Evolutionary conservation across 1,140 invertebrate genomes (phyloP).

Genomic region (Platorchestia sp.): DNA sequence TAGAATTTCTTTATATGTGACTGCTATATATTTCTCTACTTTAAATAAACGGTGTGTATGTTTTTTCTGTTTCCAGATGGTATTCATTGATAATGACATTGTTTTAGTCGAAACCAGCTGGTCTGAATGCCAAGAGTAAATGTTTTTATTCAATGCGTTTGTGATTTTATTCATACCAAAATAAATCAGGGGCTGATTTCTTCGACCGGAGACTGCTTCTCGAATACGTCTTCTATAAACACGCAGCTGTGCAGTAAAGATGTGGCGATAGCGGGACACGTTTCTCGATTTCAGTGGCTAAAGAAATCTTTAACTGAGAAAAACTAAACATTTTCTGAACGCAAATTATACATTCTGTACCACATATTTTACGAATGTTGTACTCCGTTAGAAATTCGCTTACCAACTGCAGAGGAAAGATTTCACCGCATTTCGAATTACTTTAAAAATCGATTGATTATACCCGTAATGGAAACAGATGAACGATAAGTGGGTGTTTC

Average conservation of each 20-base stretch:
- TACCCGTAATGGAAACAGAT: background rate
- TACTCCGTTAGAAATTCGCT: background rate
- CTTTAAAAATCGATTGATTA: background rate
- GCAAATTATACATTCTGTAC: background rate
- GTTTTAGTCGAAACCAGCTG: no score
- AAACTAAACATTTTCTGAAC: background rate
- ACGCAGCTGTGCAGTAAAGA: background rate
- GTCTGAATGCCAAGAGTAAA: no score
- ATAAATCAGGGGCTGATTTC: no score
- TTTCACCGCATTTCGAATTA: background rate
- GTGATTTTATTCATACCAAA: no score
- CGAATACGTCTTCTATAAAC: background rate
- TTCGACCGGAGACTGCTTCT: no score
- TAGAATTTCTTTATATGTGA: no score
- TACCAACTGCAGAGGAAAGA: background rate
- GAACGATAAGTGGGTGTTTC: background rate
- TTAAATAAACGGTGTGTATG: no score
- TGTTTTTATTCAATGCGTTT: no score
- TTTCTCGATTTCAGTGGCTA: background rate
- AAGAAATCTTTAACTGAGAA: background rate
- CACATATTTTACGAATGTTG: no score
- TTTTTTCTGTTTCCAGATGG: no score
- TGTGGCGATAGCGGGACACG: background rate
- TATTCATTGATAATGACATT: no score
- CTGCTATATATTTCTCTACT: no score